A percentile compares a stretch with the other conserved stretches of the same genome.
Evolutionary conservation across 2,113 vertebrate genomes (phyloP).

Genomic region (Bubo blakistoni): DNA sequence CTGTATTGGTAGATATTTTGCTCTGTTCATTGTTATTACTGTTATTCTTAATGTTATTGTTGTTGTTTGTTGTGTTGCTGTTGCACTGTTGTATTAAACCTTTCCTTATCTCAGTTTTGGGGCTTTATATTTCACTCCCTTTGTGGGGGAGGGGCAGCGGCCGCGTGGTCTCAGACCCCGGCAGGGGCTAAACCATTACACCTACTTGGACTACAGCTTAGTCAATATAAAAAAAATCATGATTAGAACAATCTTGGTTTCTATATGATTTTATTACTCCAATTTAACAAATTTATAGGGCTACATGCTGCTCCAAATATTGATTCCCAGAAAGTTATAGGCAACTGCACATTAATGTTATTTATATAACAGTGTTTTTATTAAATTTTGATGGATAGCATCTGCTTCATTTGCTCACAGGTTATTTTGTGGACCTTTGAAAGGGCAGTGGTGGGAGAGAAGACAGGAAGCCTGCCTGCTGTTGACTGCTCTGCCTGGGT

Average conservation of each 20-base stretch:
- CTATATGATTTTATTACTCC: not conserved
- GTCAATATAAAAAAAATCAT: not conserved
- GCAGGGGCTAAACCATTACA: no score
- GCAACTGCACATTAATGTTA: not conserved
- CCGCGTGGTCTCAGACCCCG: no score
- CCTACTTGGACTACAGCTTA: not conserved
- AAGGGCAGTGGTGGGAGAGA: not conserved
- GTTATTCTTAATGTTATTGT: no score
- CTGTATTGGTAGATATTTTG: no score
- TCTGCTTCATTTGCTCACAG: slow-evolving; percentile 27
- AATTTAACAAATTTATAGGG: not conserved
- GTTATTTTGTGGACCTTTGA: not conserved
- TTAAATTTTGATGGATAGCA: slow-evolving; percentile 64
- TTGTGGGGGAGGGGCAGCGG: no score
- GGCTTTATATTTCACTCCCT: no score
- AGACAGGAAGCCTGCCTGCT: not conserved
- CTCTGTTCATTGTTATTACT: no score
- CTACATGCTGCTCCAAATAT: not conserved
- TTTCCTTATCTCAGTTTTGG: no score
- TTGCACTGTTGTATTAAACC: no score
- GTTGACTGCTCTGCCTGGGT: not conserved
- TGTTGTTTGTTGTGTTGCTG: no score
- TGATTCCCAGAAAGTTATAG: not conserved
- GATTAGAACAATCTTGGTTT: not conserved
- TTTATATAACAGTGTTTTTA: slow-evolving; percentile 54